A percentile compares a stretch with the other conserved stretches of the same genome.
Evolutionary conservation across 2,113 vertebrate genomes (phyloP).

Genomic region (Sialia sialis): DNA sequence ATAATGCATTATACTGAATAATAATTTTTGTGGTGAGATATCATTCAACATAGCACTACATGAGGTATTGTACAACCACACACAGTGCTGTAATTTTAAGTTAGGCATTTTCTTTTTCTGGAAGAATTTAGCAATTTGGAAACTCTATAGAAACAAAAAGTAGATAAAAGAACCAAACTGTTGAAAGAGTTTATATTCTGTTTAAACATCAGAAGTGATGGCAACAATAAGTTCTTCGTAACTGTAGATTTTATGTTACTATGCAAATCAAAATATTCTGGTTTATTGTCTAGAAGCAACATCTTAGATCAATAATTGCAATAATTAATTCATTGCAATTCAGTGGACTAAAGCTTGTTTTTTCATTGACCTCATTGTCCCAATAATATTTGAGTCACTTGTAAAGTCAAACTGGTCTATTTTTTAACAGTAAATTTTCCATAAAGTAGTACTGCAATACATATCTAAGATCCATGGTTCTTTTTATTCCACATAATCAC

Average conservation of each 20-base stretch:
- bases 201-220: background rate
- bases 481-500: background rate
- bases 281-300: background rate
- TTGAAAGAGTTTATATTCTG: background rate
- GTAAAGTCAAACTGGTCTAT: background rate
- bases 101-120: background rate
- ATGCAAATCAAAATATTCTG: background rate
- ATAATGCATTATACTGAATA: constrained; percentile 5
- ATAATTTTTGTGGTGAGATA: background rate
- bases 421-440: background rate
- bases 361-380: background rate
- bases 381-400: background rate
- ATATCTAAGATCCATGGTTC: background rate
- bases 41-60: background rate
- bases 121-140: background rate
- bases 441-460: background rate
- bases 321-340: background rate
- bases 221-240: background rate
- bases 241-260: background rate
- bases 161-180: background rate
- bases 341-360: background rate
- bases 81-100: background rate
- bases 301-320: background rate
- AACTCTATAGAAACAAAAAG: background rate
- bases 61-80: background rate